Base-by-base conservation (phyloP, 2,113 vertebrate species). In the Euleptes europaea region DNA sequence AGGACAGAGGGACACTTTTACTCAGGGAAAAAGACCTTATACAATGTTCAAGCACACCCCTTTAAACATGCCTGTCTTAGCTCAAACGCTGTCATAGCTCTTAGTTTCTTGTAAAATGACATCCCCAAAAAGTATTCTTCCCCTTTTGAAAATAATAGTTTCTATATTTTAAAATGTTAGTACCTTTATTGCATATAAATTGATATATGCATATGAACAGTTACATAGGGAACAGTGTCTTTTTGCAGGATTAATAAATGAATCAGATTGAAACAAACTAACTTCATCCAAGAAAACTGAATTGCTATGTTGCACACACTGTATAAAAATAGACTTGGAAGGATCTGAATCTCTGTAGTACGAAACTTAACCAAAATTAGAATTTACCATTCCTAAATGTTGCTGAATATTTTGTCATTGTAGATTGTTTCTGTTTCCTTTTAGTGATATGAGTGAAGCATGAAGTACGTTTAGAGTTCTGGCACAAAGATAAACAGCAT, bases 151-250 rank as follows among this genome's bases (percentile, higher is more conserved):
- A 77, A 84, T 17, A 70, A 67, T 1, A 1, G 71, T 4, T 75
- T 78, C 57, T 73, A 5, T 85, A 26, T 81, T 85, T 78, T 63
- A 82, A 74, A 84, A 84, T 19, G 11, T 81, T 88, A 63, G 28
- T 63, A 63, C 6, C 7, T 63, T 63, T 60, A 23, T 63, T 63
- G 60, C 3, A 28, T 23, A 63, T 63, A 63, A 63, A 63, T 63
- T 63, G 60, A 63, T 63, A 88, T 81, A 49, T 19, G 63, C 7
- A 17, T 70, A 73, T 47, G 82, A 21, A 21, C 65, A 35, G 49
- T 49, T 73, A 28, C 60, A 63, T 28, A 63, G 5, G 28, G 26
- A 63, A 63, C 5, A 63, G 26, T 28, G 26, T 28, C 60, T 28
- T 63, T 90, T 84, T 47, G 72, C 11, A 69, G 44, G 6, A n/a